Percentiles rank a stretch among this genome's conserved stretches.
These are phyloP conservation scores for Drosophila oshimai DNA, from an alignment of 1,140 invertebrate species.

Conservation along the genomic window DNA sequence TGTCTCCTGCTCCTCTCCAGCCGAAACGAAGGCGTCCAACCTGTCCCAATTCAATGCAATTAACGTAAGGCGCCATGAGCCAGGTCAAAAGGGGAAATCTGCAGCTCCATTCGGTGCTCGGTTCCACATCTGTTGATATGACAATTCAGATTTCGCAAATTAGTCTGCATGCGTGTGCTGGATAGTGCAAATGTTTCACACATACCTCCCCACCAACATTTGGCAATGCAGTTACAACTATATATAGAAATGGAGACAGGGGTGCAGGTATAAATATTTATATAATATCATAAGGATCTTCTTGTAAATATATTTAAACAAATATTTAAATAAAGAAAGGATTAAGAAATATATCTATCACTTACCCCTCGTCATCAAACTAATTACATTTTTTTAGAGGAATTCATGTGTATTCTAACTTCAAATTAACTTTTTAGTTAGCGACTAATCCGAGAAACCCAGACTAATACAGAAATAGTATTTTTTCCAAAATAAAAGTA, in stretches of 20 bases:
- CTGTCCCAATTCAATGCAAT: slow-evolving; percentile 69
- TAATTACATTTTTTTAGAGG: too few species aligned
- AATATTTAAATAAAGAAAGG: too few species aligned
- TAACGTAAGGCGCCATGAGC: slow-evolving; percentile 68
- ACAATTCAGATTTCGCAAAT: slow-evolving; percentile 58
- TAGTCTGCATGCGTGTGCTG: slow-evolving; percentile 14
- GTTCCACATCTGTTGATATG: slow-evolving; percentile 66
- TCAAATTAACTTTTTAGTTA: too few species aligned
- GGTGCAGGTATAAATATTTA: not conserved
- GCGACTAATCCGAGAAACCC: too few species aligned
- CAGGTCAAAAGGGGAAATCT: slow-evolving; percentile 3
- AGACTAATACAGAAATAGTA: too few species aligned
- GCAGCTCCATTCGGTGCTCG: slow-evolving; percentile 12
- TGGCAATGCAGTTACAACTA: slow-evolving; percentile 1
- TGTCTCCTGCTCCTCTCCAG: not conserved
- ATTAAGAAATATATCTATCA: too few species aligned
- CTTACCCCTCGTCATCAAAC: too few species aligned
- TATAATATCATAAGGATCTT: not conserved
- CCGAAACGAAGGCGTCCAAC: slow-evolving; percentile 35
- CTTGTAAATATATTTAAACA: too few species aligned
- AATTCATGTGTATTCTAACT: too few species aligned
- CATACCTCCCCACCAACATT: slow-evolving; percentile 8
- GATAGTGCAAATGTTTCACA: slow-evolving; percentile 39
- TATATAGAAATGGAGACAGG: not conserved
- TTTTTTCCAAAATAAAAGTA: too few species aligned